phyloP scores from a whole-genome alignment of 2,797 vertebrate species.

The Sebastes iracundus region DNA sequence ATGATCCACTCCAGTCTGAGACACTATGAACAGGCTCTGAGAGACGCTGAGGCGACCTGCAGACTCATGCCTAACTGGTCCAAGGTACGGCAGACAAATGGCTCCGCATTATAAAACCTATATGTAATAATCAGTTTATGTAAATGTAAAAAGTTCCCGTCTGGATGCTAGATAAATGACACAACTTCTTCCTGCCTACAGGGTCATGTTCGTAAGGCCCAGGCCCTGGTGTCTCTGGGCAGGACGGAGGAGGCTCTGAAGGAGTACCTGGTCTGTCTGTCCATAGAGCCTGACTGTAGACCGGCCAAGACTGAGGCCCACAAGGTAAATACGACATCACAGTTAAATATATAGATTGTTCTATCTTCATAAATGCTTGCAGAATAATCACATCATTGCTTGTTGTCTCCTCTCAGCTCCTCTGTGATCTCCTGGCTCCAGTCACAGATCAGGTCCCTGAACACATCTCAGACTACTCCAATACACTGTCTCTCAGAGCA shows the following conservation, averaged over 20 bases:
- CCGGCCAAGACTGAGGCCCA: constrained; percentile 86
- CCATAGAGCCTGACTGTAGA: constrained; percentile 87
- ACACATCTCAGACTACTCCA: constrained; percentile 86
- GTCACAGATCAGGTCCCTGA: constrained; percentile 87
- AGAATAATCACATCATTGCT: background rate
- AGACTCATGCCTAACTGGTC: constrained; percentile 89
- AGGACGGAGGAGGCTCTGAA: constrained; percentile 89
- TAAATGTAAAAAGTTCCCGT: background rate
- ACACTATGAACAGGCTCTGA: constrained; percentile 84
- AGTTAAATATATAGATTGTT: too few relatives aligned
- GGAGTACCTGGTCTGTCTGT: constrained; percentile 90
- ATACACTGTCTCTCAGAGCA: constrained; percentile 82
- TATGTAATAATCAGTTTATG: background rate
- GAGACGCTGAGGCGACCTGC: constrained; percentile 89
- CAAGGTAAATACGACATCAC: constrained; percentile 77
- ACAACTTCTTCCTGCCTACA: constrained; percentile 51
- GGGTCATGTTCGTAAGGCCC: constrained; percentile 91
- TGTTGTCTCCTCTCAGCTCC: constrained; percentile 78
- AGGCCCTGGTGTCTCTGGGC: constrained; percentile 87
- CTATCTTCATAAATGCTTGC: background rate
- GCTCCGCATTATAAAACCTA: background rate
- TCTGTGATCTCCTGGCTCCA: constrained; percentile 89
- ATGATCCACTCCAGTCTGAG: constrained; percentile 90
- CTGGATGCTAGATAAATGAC: background rate
- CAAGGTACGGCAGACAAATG: constrained; percentile 81